Evolutionary conservation across 1,140 invertebrate genomes (phyloP).

Genomic region (Grapholita molesta): DNA sequence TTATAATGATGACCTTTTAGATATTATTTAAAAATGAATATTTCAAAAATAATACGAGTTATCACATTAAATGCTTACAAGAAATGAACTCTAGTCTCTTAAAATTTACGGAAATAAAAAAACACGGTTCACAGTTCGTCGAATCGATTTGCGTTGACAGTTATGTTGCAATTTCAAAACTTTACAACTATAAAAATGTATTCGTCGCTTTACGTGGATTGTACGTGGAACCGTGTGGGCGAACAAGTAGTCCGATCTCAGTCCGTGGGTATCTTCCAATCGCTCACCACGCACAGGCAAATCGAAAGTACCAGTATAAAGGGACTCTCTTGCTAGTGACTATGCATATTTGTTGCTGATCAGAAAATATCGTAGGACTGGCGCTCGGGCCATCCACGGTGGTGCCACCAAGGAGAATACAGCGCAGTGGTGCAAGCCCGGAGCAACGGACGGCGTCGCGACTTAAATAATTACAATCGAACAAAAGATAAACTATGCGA

Average conservation of each 20-base stretch:
- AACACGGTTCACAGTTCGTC: background rate
- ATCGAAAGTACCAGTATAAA: background rate
- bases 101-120: background rate
- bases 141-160: background rate
- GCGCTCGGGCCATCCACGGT: background rate
- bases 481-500: slow-evolving; percentile 16
- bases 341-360: background rate
- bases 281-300: background rate
- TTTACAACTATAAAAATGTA: background rate
- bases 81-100: too few relatives aligned
- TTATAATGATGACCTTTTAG: too few relatives aligned
- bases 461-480: slow-evolving; percentile 15
- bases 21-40: too few relatives aligned
- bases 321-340: background rate
- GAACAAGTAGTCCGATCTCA: slow-evolving; percentile 46
- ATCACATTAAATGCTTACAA: too few relatives aligned
- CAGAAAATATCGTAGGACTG: background rate
- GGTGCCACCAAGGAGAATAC: background rate
- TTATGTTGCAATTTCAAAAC: background rate
- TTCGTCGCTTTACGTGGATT: background rate
- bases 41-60: too few relatives aligned
- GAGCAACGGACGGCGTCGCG: slow-evolving; percentile 10
- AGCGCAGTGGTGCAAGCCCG: background rate
- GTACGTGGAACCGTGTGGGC: slow-evolving; percentile 50
- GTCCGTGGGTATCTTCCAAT: background rate